Conservation (phyloP, 2,113 vertebrate species). For the Pachypanchax playfairii region DNA sequence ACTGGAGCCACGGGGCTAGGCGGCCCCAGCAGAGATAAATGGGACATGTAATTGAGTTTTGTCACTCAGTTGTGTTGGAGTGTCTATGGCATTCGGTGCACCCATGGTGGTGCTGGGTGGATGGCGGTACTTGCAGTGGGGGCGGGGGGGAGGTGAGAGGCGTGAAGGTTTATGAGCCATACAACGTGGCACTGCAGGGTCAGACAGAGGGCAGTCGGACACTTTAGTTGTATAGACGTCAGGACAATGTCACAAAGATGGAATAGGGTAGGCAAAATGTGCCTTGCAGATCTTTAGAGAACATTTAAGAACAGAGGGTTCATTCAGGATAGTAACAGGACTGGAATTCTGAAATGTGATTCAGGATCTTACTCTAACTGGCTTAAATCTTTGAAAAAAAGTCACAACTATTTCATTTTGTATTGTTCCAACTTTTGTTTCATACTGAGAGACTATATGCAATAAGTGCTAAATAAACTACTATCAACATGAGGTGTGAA, state of each 20-base stretch:
- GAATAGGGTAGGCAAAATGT: constrained; percentile 41
- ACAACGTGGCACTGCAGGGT: constrained; percentile 65
- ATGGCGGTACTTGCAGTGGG: constrained; percentile 44
- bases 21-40: constrained; percentile 73
- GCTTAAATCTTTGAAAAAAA: constrained; percentile 14
- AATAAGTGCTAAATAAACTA: no score
- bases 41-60: constrained; percentile 80
- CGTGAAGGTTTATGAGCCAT: constrained; percentile 71
- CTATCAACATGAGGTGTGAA: no score
- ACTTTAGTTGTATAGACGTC: constrained; percentile 59
- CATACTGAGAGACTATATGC: background rate
- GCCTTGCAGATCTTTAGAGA: constrained; percentile 53
- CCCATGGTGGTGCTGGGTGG: constrained; percentile 46
- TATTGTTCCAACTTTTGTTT: background rate
- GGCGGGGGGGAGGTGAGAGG: constrained; percentile 22
- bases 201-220: constrained; percentile 68
- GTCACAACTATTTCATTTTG: background rate
- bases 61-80: constrained; percentile 74
- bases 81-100: constrained; percentile 54
- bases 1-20: constrained; percentile 71
- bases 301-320: constrained; percentile 55
- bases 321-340: constrained; percentile 51
- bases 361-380: constrained; percentile 26
- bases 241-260: constrained; percentile 56
- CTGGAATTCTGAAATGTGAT: constrained; percentile 40